Conservation (phyloP, 2,113 vertebrate genomes). For the Solenodon paradoxus region DNA sequence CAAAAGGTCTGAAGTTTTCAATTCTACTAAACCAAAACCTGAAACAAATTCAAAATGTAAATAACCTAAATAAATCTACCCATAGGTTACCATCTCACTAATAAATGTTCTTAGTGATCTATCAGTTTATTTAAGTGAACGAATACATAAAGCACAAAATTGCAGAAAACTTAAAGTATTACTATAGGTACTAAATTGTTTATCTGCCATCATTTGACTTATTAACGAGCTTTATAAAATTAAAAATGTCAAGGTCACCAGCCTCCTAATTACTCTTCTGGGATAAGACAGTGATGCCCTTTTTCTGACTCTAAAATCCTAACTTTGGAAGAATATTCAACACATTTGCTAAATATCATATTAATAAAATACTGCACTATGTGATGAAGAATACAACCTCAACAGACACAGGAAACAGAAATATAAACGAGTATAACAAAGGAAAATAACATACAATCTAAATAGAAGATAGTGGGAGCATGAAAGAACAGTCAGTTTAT, state of each 20-base stretch:
- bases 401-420: background rate
- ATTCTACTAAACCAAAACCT: conserved; percentile 18
- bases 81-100: background rate
- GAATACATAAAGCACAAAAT: background rate
- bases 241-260: background rate
- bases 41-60: conserved; percentile 16
- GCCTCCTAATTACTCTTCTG: background rate
- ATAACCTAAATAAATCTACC: background rate
- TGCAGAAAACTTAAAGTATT: conserved; percentile 22
- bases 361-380: background rate
- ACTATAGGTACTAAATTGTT: background rate
- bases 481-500: background rate
- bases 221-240: background rate
- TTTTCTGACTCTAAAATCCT: conserved; percentile 34
- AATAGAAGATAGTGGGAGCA: background rate
- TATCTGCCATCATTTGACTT: background rate
- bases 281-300: background rate
- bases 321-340: background rate
- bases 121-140: conserved; percentile 5
- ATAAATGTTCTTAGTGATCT: background rate
- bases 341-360: background rate
- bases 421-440: background rate
- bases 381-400: background rate
- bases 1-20: background rate
- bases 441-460: background rate